These are phyloP conservation scores for Myiotriccus ornatus DNA, from an alignment of 2,797 vertebrate genomes.

Conservation along the genomic window DNA sequence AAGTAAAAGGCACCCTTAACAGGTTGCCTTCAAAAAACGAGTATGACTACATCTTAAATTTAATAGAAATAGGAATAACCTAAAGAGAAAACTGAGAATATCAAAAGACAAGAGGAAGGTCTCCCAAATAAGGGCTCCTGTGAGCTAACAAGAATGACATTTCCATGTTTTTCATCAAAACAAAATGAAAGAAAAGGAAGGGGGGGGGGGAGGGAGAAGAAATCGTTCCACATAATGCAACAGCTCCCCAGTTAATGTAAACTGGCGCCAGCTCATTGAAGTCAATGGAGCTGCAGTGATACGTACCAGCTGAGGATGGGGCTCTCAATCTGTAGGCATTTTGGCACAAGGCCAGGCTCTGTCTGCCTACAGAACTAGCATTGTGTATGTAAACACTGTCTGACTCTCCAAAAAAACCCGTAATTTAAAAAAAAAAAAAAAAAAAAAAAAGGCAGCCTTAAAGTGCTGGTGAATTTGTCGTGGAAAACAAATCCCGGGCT, in stretches of 20 bases:
- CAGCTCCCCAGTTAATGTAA: slow-evolving; percentile 32
- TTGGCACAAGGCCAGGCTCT: slow-evolving; percentile 45
- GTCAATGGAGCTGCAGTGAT: slow-evolving; percentile 50
- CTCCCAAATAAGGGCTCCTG: neutral
- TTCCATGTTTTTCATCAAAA: slow-evolving; percentile 19
- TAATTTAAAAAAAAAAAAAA: slow-evolving; percentile 6
- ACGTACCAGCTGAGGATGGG: slow-evolving; percentile 13
- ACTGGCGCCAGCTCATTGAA: slow-evolving; percentile 36
- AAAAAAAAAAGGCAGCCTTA: slow-evolving; percentile 45
- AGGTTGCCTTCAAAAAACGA: neutral
- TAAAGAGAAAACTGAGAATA: neutral
- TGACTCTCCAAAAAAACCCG: neutral
- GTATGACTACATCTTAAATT: neutral
- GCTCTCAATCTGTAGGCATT: neutral
- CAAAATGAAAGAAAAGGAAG: neutral
- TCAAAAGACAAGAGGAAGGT: neutral
- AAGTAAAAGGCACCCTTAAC: neutral
- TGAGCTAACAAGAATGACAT: slow-evolving; percentile 11
- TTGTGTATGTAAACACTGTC: slow-evolving; percentile 68
- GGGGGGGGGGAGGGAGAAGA: neutral
- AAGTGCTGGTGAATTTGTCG: slow-evolving; percentile 29
- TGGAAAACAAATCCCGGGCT: slow-evolving; percentile 55
- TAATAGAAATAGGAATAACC: neutral
- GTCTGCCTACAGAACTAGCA: slow-evolving; percentile 40
- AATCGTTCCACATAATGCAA: neutral